Evolutionary conservation across 1,140 invertebrate genomes (phyloP).

Genomic region (Gyrodactylus salaris): DNA sequence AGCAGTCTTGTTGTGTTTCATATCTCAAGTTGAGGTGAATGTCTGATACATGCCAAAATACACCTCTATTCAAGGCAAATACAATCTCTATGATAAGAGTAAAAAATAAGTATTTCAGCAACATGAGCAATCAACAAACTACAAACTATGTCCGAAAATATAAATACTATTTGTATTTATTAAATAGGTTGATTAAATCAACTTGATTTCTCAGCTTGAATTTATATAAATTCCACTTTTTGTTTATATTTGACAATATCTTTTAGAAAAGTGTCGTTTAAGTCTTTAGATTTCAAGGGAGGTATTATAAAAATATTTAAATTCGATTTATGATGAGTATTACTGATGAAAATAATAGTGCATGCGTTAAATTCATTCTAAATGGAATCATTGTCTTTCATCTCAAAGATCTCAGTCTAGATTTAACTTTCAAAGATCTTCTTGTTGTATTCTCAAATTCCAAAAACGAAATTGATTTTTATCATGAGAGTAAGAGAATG

Average conservation of each 20-base stretch:
- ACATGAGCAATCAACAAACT: not conserved
- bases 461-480: no score
- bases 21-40: not conserved
- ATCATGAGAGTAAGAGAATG: no score
- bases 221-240: not conserved
- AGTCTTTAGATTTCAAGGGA: no score
- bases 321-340: no score
- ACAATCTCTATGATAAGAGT: not conserved
- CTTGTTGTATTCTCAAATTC: not conserved
- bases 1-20: not conserved
- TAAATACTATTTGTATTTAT: not conserved
- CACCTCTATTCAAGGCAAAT: not conserved
- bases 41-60: not conserved
- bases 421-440: not conserved
- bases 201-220: not conserved
- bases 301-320: no score
- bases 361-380: not conserved
- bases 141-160: not conserved
- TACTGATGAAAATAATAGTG: not conserved
- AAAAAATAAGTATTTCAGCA: not conserved
- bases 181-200: not conserved
- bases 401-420: not conserved
- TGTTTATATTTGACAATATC: not conserved
- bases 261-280: not conserved
- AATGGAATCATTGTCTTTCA: not conserved